Base-by-base conservation (phyloP, 92 coral and sea anemone species). In the Porites rus region DNA sequence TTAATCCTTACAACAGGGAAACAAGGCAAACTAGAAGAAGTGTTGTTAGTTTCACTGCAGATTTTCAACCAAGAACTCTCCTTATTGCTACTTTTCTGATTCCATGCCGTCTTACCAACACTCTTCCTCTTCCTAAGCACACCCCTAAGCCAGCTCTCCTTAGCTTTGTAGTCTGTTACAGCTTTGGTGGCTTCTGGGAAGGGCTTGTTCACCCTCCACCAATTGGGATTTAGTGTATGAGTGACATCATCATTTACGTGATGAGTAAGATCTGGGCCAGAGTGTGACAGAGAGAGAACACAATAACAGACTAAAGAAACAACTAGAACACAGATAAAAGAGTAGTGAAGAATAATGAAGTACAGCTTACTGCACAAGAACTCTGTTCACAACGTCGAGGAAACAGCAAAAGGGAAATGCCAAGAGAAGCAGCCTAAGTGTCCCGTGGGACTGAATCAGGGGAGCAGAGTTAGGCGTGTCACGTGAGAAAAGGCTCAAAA, bases 161-260 rank as follows among this genome's bases (percentile, higher is more conserved):
- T 85, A 28, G 77, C 59, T 65, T 17, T 85, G 77, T 67, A 53
- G 16, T 22, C 82, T 43, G 77, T 7, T 22, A 54, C 14, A 69
- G 77, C 69, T 59, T 13, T 70, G 4, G 60, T 31, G 77, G 60
- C 76, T 60, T 63, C 70, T 53, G 75, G 83, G 68, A 50, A 65
- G 64, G 88, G 83, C 58, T 85, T 85, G 58, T 43, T 66, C 69
- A 77, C 82, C 76, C 92, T 82, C 92, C 92, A 92, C 90, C 90
- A 91, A 54, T 61, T 75, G 28, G 91, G 89, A 74, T 87, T 82
- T 17, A 60, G 72, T 18, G 72, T 83, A 19, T 20, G 87, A 13
- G 73, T 46, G 74, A 52, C 73, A 22, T 83, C 87, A 74, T 83
- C 53, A 51, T 64, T 56, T 19, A 54, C 16, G 46, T 43, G 20